phyloP scores from a whole-genome alignment of 2,113 vertebrate species.

The Proterorhinus semilunaris region DNA sequence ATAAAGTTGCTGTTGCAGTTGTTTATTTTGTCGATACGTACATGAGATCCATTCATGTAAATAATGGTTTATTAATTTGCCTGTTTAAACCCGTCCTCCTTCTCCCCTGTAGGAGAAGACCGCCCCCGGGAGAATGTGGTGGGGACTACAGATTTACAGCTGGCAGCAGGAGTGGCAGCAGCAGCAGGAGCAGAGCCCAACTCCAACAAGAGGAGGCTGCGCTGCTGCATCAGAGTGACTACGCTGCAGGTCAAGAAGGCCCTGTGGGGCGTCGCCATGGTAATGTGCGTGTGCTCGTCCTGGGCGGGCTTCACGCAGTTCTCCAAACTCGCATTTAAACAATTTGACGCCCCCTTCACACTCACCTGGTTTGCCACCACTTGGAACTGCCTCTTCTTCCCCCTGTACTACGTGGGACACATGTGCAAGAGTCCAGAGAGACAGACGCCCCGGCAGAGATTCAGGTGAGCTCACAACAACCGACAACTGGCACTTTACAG shows the following conservation, averaged over 20 bases:
- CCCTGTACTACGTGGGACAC: slow-evolving; percentile 90
- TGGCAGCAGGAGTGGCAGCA: slow-evolving; percentile 65
- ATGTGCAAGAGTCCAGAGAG: slow-evolving; percentile 88
- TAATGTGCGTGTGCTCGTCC: slow-evolving; percentile 90
- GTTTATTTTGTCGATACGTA: no score
- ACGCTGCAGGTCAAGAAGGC: slow-evolving; percentile 79
- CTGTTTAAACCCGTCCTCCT: not conserved
- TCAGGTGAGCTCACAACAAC: slow-evolving; percentile 78
- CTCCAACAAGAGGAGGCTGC: slow-evolving; percentile 67
- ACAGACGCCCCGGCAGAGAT: slow-evolving; percentile 88
- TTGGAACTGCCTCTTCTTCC: slow-evolving; percentile 97
- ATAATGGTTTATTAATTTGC: not conserved
- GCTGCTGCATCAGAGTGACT: slow-evolving; percentile 81
- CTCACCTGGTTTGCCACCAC: slow-evolving; percentile 95
- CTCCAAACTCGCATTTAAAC: slow-evolving; percentile 89
- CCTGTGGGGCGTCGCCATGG: slow-evolving; percentile 88
- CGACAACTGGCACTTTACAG: not conserved
- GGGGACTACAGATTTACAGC: slow-evolving; percentile 80
- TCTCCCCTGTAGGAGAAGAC: slow-evolving; percentile 83
- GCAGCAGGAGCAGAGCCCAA: slow-evolving; percentile 71
- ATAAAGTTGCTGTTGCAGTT: no score
- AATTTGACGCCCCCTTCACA: slow-evolving; percentile 91
- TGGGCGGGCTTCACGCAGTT: slow-evolving; percentile 93
- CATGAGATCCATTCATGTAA: no score
- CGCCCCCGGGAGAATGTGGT: slow-evolving; percentile 81